Conservation (phyloP, 1,140 invertebrate species). For the Micrasema longulum region DNA sequence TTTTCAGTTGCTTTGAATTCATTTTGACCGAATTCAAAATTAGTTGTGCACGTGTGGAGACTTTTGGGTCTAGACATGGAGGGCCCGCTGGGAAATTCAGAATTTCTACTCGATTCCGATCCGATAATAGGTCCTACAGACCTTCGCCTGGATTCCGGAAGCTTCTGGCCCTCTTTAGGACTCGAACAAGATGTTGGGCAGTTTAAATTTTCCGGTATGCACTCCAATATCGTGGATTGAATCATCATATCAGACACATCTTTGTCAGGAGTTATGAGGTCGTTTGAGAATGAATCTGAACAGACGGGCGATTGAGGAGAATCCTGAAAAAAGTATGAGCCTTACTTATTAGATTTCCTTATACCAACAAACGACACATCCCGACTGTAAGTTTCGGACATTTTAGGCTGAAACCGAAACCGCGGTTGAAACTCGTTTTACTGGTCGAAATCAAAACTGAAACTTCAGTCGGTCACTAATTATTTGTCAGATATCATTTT, state of each 20-base stretch:
- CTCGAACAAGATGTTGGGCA: constrained; percentile 13
- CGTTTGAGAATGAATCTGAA: constrained; percentile 46
- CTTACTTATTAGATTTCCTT: no score
- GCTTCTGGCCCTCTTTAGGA: constrained; percentile 24
- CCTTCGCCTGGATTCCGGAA: constrained; percentile 20
- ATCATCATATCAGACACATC: constrained; percentile 36
- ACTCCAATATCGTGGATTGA: constrained; percentile 42
- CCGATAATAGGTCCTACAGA: constrained; percentile 28
- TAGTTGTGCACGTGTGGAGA: constrained; percentile 26
- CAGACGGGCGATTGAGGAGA: constrained; percentile 45
- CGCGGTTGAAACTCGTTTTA: no score
- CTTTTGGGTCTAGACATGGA: constrained; percentile 39
- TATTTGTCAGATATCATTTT: no score
- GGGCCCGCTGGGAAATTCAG: constrained; percentile 17
- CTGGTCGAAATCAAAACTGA: no score
- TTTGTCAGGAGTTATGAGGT: constrained; percentile 46
- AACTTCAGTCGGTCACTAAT: no score
- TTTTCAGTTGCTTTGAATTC: constrained; percentile 10
- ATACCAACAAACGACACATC: no score
- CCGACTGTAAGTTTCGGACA: no score
- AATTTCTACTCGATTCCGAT: not conserved
- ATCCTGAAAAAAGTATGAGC: no score
- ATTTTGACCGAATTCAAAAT: not conserved
- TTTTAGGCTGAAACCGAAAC: not conserved
- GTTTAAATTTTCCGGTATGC: constrained; percentile 47